Evolutionary conservation across 2,888 invertebrate species (phyloP), one percentile per base, ranked within the genome.

Genomic region (Euclidia mi): DNA sequence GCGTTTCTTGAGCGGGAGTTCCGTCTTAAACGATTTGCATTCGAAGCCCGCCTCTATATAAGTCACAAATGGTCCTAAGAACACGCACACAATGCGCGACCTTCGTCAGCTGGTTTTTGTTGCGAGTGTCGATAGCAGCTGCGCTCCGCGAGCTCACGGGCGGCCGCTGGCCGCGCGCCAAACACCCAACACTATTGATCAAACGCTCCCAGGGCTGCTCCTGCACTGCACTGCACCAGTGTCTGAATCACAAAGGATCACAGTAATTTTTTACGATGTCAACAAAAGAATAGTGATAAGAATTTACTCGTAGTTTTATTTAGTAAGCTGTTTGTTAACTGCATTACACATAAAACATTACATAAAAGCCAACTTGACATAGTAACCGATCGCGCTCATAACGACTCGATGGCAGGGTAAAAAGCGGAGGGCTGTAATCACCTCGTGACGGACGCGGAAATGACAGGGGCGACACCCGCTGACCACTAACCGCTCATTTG

Each of bases 401-500:
- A 37, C 37, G n/a, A 17, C 17, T 15, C 12, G 35, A 15, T 35
- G 15, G 15, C 0, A 35, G 14, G 7, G 37, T 37, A 17, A 18
- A 37, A 17, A 37, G n/a, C n/a, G 18, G 2, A 37, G 37, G 18
- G 2, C 37, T 37, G 18, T 9, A 37, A 37, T 37, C 37, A 37
- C 9, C 10, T 18, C 17, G 18, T n/a, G 3, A 14, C 7, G 9
- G 2, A 15, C 15, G 11, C 35, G 32, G 4, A n/a, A 37, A 37
- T 37, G 18, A 37, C 17, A 35, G 15, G 37, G 37, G n/a, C 15
- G 37, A 9, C 31, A 31, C 31, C 18, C 17, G 17, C 17, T 37
- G 18, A 18, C 37, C 37, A 17, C 37, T 37, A 18, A 18, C 37
- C 37, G 37, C 37, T 34, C 34, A 34, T 34, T 34, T 34, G 14